Percentiles rank a stretch among this genome's conserved stretches.
Evolutionary conservation across 2,113 vertebrate genomes (phyloP).

Genomic region (Drymodes brunneopygia): DNA sequence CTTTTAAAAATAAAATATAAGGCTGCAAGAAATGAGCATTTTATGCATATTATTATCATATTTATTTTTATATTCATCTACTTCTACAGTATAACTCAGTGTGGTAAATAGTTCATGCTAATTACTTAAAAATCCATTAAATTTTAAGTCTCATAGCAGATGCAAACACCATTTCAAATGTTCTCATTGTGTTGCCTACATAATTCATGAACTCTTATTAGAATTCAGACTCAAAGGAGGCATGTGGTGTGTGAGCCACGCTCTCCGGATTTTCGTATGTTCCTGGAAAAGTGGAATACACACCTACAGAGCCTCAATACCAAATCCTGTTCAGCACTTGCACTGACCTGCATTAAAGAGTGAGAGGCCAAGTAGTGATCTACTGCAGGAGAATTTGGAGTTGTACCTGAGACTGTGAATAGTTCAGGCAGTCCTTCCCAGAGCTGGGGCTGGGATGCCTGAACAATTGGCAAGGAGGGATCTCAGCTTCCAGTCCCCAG

Average conservation of each 20-base stretch:
- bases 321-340: neutral
- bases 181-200: conserved; percentile 60
- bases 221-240: conserved; percentile 9
- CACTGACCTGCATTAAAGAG: neutral
- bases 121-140: conserved; percentile 77
- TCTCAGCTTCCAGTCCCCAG: neutral
- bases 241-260: conserved; percentile 6
- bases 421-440: neutral
- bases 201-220: conserved; percentile 63
- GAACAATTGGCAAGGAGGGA: neutral
- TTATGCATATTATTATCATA: conserved; percentile 75
- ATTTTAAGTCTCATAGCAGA: conserved; percentile 68
- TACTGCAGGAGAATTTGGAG: neutral
- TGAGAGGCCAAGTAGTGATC: neutral
- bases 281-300: neutral
- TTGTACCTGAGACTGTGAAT: neutral
- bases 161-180: conserved; percentile 70
- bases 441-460: neutral
- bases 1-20: conserved; percentile 65
- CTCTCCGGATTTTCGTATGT: neutral
- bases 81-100: conserved; percentile 71
- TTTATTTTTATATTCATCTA: conserved; percentile 76
- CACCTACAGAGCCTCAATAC: neutral
- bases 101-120: conserved; percentile 72
- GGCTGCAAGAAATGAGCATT: conserved; percentile 65